These are phyloP conservation scores for Polia nebulosa DNA, from an alignment of 2,888 invertebrate genomes.

Conservation along the genomic window DNA sequence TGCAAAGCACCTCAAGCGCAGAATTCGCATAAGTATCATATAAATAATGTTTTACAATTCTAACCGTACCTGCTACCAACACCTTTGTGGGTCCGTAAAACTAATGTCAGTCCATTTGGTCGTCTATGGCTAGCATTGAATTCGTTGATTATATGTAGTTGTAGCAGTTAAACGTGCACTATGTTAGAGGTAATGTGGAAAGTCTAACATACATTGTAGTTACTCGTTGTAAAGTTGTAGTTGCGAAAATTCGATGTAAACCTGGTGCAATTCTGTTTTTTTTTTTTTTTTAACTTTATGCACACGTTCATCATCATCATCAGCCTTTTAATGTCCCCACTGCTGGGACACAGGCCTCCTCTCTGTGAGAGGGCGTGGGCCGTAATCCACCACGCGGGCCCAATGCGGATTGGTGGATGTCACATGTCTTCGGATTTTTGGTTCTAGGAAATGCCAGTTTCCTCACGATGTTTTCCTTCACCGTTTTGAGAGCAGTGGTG, in stretches of 20 bases:
- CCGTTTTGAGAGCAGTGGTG: no score
- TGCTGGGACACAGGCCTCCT: no score
- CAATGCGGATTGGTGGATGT: no score
- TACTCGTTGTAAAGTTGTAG: background rate
- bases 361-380: no score
- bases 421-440: no score
- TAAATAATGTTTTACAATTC: slow-evolving; percentile 58
- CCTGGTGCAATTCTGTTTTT: slow-evolving; percentile 17
- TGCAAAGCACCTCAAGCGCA: background rate
- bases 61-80: slow-evolving; percentile 38
- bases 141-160: slow-evolving; percentile 60
- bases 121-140: slow-evolving; percentile 52
- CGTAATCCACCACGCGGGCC: no score
- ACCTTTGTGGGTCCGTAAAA: slow-evolving; percentile 58
- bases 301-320: no score
- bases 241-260: slow-evolving; percentile 9
- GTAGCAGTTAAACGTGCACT: slow-evolving; percentile 44
- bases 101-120: slow-evolving; percentile 59
- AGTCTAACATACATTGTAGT: slow-evolving; percentile 42
- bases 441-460: no score
- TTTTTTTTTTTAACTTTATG: no score
- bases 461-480: no score
- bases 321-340: no score
- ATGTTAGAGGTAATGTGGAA: slow-evolving; percentile 49
- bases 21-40: slow-evolving; percentile 40